Conservation (phyloP, 2,113 vertebrate genomes). For the Abramis brama region DNA sequence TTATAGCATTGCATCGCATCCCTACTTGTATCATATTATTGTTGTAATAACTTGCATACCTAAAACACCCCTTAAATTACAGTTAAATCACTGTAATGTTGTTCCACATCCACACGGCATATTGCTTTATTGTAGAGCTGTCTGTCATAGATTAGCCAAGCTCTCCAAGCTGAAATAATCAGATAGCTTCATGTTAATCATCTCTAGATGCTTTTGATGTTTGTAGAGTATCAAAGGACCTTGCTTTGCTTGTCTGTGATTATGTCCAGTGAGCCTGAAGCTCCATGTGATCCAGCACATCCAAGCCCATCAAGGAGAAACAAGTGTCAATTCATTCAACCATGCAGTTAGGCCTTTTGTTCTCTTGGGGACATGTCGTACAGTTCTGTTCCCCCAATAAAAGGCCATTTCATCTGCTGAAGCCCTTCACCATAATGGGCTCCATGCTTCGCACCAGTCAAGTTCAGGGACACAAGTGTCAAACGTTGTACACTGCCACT, state of each 20-base stretch:
- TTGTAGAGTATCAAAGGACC: neutral
- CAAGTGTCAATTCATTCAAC: constrained; percentile 8
- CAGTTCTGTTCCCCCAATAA: constrained; percentile 21
- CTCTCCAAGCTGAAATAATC: neutral
- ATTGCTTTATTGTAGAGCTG: neutral
- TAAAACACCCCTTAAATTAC: neutral
- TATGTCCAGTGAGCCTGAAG: neutral
- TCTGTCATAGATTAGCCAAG: neutral
- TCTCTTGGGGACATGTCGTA: constrained; percentile 26
- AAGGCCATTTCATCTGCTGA: constrained; percentile 22
- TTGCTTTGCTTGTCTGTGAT: neutral
- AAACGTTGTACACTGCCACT: neutral
- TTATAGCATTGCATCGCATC: neutral
- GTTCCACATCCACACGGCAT: neutral
- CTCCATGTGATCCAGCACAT: constrained; percentile 16
- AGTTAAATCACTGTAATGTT: neutral
- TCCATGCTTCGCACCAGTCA: neutral
- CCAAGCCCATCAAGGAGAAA: constrained; percentile 27
- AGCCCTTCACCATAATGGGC: constrained; percentile 13
- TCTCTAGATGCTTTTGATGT: neutral
- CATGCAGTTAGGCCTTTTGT: constrained; percentile 37
- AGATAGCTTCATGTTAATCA: neutral
- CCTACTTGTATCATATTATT: neutral
- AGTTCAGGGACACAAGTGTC: neutral
- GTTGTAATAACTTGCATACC: neutral